Evolutionary conservation across 2,888 invertebrate species (phyloP).

Genomic region (Glomeris marginata): DNA sequence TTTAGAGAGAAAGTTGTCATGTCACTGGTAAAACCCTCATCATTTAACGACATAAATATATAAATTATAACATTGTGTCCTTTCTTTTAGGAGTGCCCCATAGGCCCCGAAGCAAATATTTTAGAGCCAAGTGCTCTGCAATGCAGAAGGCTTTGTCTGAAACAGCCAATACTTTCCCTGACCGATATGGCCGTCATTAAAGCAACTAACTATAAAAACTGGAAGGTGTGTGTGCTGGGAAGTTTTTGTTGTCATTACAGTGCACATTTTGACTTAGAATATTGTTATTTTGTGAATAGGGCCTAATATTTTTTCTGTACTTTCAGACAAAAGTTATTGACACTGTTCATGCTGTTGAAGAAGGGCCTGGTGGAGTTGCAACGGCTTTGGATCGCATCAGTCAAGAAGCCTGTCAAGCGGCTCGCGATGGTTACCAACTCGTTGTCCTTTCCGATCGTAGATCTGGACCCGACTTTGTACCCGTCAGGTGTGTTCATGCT

Average conservation of each 20-base stretch:
- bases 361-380: slow-evolving; percentile 58
- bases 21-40: slow-evolving; percentile 48
- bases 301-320: slow-evolving; percentile 8
- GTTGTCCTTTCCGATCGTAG: slow-evolving; percentile 66
- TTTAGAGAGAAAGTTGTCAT: slow-evolving; percentile 98
- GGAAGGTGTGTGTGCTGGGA: slow-evolving; percentile 54
- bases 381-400: slow-evolving; percentile 67
- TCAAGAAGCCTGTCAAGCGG: slow-evolving; percentile 64
- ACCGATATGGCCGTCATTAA: slow-evolving; percentile 78
- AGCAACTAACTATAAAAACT: slow-evolving; percentile 64
- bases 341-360: slow-evolving; percentile 64
- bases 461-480: slow-evolving; percentile 34
- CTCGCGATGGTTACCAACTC: slow-evolving; percentile 60
- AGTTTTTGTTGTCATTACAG: neutral
- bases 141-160: slow-evolving; percentile 76
- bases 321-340: slow-evolving; percentile 61
- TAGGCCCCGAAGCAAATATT: slow-evolving; percentile 93
- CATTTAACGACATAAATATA: neutral
- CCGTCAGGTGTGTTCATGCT: slow-evolving; percentile 36
- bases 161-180: slow-evolving; percentile 86
- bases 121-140: slow-evolving; percentile 75
- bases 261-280: neutral
- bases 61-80: slow-evolving; percentile 10
- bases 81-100: slow-evolving; percentile 55
- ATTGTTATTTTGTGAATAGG: neutral